Evolutionary conservation across 2,797 vertebrate genomes (phyloP), one percentile per base, ranked within the genome.

Genomic region (Rhinatrema bivittatum): DNA sequence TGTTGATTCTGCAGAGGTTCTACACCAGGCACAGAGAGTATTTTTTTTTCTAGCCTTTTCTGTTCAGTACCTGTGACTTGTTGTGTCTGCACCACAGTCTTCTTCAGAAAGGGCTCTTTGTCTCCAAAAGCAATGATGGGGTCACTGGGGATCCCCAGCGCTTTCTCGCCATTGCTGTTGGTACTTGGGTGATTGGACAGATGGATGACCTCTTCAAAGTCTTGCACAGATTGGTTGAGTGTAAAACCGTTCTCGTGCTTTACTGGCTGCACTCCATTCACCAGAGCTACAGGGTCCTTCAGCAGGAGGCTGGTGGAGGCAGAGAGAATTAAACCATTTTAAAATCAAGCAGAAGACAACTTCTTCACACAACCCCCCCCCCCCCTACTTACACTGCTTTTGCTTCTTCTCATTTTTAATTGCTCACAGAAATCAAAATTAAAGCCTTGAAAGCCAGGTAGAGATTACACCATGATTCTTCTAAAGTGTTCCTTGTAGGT

Each of bases 61-160:
- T 3, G 12, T 54, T 53, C 25, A 25, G 19, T 74, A 98, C 95
- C 94, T 89, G 95, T 89, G 48, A 94, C 88, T 67, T 96, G 93
- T 3, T 93, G 87, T 35, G 93, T 84, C 48, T 97, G 87, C 18
- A 93, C 80, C 36, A 87, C 82, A 0, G 91, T 72, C 68, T 91
- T 93, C 62, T 91, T 97, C 70, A 96, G 82, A 74, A 96, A 98
- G 2, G 89, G 66, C 48, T 94, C 91, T 43, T 88, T 87, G 7
- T 81, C 86, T 0, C 89, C 79, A 0, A 94, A 98, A 7, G 89
- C 67, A 47, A 94, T 77, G 60, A 98, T 91, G 27, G 87, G 76
- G 66, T 90, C 73, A 2, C 60, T 25, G 15, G 76, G 30, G 22
- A 72, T 53, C n/a, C 28, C 54, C 50, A 41, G 32, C 58, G 50